Conservation (phyloP, 2,113 vertebrate species). For the Chiloscyllium plagiosum region DNA sequence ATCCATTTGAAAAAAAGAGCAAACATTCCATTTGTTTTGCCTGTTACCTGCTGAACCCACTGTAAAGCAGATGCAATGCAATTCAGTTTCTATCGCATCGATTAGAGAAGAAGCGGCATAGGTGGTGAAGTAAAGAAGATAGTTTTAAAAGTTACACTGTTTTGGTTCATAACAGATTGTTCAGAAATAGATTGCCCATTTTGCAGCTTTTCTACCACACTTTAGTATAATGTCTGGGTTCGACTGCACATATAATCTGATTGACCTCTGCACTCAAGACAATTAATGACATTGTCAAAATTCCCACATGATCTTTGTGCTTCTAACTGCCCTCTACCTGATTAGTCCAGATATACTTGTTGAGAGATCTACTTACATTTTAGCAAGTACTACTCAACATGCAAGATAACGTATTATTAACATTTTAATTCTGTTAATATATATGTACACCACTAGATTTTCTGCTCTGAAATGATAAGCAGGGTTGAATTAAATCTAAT, state of each 20-base stretch:
- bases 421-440: slow-evolving; percentile 23
- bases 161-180: neutral
- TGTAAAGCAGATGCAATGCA: neutral
- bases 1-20: too few species aligned
- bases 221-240: neutral
- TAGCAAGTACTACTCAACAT: too few species aligned
- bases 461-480: slow-evolving; percentile 14
- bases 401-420: neutral
- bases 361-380: neutral
- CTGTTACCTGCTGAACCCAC: too few species aligned
- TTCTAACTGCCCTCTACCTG: neutral
- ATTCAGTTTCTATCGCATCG: neutral
- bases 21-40: too few species aligned
- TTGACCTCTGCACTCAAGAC: neutral
- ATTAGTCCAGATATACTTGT: neutral
- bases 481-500: slow-evolving; percentile 31
- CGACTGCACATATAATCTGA: neutral
- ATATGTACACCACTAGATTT: neutral
- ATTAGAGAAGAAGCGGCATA: neutral
- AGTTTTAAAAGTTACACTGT: neutral
- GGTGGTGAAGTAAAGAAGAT: neutral
- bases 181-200: neutral
- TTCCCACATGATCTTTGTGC: neutral
- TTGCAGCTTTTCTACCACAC: neutral
- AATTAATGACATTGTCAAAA: neutral